Conservation (phyloP, 2,113 vertebrate genomes). For the Lepus europaeus region DNA sequence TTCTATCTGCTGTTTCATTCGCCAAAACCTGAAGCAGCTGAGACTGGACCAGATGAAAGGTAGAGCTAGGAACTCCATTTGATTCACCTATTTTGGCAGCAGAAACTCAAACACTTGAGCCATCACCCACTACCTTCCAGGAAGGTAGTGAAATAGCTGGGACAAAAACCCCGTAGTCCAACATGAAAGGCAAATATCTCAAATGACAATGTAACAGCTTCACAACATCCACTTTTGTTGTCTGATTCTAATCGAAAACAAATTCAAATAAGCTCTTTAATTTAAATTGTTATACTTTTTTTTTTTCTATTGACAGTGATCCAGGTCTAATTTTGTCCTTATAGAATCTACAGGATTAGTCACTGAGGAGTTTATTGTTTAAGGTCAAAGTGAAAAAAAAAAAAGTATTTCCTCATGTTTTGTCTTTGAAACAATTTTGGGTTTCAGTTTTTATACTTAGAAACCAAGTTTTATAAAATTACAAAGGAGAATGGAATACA, state of each 20-base stretch:
- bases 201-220: too few species aligned
- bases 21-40: too few species aligned
- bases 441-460: background rate
- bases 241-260: background rate
- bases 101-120: too few species aligned
- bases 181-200: too few species aligned
- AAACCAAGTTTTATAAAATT: constrained; percentile 1
- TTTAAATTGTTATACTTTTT: background rate
- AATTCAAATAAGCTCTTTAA: background rate
- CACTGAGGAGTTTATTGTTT: background rate
- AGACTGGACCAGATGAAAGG: too few species aligned
- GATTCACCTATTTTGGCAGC: too few species aligned
- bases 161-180: too few species aligned
- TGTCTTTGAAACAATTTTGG: background rate
- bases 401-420: constrained; percentile 7
- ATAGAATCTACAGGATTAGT: background rate
- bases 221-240: background rate
- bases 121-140: too few species aligned
- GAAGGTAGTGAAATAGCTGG: too few species aligned
- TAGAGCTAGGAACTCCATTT: too few species aligned
- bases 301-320: background rate
- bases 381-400: background rate
- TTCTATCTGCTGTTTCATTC: too few species aligned
- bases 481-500: background rate
- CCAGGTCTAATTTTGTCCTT: background rate